Conservation (phyloP, 2,113 vertebrate genomes). For the Oxygymnocypris stewartii region DNA sequence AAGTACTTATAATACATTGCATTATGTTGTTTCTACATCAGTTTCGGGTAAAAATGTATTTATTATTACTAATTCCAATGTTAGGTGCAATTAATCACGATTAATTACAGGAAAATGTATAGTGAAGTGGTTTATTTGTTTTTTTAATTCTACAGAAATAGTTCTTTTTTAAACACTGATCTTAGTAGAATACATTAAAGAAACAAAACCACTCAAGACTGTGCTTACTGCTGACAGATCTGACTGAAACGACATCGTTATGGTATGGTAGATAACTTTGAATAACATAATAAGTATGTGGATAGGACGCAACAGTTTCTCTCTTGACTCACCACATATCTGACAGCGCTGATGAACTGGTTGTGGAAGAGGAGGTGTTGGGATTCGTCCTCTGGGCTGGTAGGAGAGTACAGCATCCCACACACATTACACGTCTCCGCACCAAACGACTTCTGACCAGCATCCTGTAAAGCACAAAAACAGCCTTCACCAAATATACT, state of each 20-base stretch:
- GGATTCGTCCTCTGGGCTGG: constrained; percentile 95
- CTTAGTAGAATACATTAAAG: background rate
- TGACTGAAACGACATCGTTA: background rate
- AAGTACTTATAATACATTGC: too few species aligned
- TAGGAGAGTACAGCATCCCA: constrained; percentile 96
- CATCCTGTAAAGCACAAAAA: constrained; percentile 76
- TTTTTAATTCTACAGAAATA: background rate
- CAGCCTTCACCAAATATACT: background rate
- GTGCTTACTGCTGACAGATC: background rate
- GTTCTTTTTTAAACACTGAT: background rate
- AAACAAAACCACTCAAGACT: background rate
- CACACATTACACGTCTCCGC: constrained; percentile 91
- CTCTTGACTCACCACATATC: constrained; percentile 90
- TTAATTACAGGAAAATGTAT: too few species aligned
- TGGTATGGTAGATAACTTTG: background rate
- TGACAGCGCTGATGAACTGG: constrained; percentile 97
- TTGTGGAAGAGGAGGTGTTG: constrained; percentile 98
- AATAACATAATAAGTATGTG: background rate
- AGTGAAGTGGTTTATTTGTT: background rate
- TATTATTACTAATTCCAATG: too few species aligned
- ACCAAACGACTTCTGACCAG: constrained; percentile 93
- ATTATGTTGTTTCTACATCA: too few species aligned
- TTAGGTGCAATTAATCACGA: too few species aligned
- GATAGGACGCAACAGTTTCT: background rate
- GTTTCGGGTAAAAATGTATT: too few species aligned